phyloP scores from a whole-genome alignment of 2,888 invertebrate species.

The Horisme vitalbata region DNA sequence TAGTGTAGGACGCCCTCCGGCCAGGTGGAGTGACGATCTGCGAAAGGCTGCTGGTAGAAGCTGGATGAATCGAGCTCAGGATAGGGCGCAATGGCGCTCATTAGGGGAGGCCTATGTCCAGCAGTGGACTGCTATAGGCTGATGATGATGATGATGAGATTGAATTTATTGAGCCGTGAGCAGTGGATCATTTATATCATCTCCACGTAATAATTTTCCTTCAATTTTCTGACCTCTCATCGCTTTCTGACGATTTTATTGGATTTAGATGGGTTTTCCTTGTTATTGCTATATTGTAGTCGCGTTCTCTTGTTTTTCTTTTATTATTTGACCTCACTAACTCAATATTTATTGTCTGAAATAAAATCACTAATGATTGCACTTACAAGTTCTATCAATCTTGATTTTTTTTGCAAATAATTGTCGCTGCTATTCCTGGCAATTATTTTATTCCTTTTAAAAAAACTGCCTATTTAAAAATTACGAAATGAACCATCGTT shows the following conservation, averaged over 20 bases:
- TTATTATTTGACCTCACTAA: not conserved
- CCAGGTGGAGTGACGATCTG: no score
- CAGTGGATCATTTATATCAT: constrained; percentile 27
- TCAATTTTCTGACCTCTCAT: constrained; percentile 29
- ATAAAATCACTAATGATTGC: no score
- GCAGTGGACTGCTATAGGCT: no score
- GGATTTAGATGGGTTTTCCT: constrained; percentile 23
- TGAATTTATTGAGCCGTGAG: constrained; percentile 14
- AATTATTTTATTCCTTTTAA: not conserved
- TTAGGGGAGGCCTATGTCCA: no score
- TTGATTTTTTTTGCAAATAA: not conserved
- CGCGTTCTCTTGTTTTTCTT: not conserved
- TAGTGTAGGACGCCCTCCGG: no score
- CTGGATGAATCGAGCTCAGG: no score
- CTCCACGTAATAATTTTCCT: constrained; percentile 22
- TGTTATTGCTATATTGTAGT: constrained; percentile 13
- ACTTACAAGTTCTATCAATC: no score
- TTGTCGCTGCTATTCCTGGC: no score
- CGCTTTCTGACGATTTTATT: constrained; percentile 23
- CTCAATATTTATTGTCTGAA: no score
- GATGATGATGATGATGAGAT: constrained; percentile 5
- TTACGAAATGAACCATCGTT: not conserved
- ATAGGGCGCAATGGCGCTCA: no score
- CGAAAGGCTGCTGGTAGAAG: no score
- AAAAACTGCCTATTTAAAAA: constrained; percentile 1